A percentile compares a stretch with the other conserved stretches of the same genome.
Conservation (phyloP, 2,888 invertebrate genomes). For the Drosophila macrothrix region DNA sequence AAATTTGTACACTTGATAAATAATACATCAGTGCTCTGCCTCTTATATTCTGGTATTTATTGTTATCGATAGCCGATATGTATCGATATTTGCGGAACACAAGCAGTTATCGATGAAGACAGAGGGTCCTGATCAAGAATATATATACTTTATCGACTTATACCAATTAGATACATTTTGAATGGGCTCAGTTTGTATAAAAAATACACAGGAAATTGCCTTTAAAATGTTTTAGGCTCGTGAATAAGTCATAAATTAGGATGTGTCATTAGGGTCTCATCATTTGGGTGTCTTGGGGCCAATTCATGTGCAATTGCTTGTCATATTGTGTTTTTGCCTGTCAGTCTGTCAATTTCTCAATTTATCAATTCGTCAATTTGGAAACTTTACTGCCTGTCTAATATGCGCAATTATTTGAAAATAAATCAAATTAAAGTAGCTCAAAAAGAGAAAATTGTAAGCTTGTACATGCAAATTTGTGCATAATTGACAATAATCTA, state of each 20-base stretch:
- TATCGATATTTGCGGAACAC: background rate
- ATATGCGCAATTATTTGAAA: slow-evolving; percentile 54
- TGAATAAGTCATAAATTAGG: slow-evolving; percentile 30
- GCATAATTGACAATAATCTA: slow-evolving; percentile 53
- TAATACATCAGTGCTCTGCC: background rate
- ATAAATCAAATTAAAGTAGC: slow-evolving; percentile 50
- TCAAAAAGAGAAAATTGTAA: slow-evolving; percentile 15
- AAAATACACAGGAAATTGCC: background rate
- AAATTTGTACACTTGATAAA: background rate
- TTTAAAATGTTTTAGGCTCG: background rate
- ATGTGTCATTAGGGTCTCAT: slow-evolving; percentile 19
- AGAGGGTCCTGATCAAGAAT: background rate
- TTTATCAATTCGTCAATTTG: slow-evolving; percentile 32
- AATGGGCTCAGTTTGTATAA: background rate
- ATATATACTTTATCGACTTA: background rate
- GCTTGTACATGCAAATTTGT: slow-evolving; percentile 37
- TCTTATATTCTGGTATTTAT: background rate
- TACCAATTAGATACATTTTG: background rate
- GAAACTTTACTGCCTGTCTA: slow-evolving; percentile 23
- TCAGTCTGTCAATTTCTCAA: slow-evolving; percentile 29
- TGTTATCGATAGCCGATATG: background rate
- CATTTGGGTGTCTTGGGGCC: slow-evolving; percentile 24
- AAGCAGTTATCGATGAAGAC: background rate
- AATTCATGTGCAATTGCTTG: slow-evolving; percentile 35
- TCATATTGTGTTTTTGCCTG: slow-evolving; percentile 31